Base-by-base conservation (phyloP, 1,140 invertebrate species). In the Stegodyphus dumicola region DNA sequence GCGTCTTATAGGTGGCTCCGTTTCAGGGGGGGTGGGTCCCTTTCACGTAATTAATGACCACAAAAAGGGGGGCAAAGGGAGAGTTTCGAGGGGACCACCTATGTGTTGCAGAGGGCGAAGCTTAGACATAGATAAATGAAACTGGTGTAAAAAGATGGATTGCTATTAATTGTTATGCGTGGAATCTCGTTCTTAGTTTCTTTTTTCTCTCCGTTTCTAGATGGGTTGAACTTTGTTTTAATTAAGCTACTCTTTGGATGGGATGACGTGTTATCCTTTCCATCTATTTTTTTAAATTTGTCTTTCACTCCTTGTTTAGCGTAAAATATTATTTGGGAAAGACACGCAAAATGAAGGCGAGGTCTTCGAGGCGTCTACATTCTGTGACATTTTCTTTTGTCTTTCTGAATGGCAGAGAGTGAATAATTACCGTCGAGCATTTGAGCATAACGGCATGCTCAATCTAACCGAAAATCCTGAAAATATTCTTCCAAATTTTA, bases 141-240 rank as follows among this genome's bases (percentile, higher is more conserved):
- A 51, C 64, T 65, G 17, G 65, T 76, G 73, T n/a, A 76, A 76
- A 69, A 77, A 85, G 81, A 85, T 85, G 74, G 81, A 85, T 85
- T 67, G 81, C 81, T 48, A 85, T 77, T 85, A 85, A 85, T 85
- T 85, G 74, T 67, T 85, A 85, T 85, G 73, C 81, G 52, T 15
- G 65, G 74, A 85, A 76, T 69, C 56, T 17, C 75, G 80, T 15
- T 15, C 56, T 13, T 54, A 9, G 5, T 69, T 17, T 17, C 18
- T 69, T 69, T 17, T 9, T 69, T 15, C 52, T 60, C 13, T 51
- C 5, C 65, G 52, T 18, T 77, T 77, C 67, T 70, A 53, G 60
- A 60, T 49, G 69, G 78, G 54, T 52, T 79, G 51, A 70, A 70
- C 65, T 64, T 81, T 56, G 67, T 81, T 81, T 81, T 81, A 81